Conservation (phyloP, 2,113 vertebrate species). For the Etia nguti region DNA sequence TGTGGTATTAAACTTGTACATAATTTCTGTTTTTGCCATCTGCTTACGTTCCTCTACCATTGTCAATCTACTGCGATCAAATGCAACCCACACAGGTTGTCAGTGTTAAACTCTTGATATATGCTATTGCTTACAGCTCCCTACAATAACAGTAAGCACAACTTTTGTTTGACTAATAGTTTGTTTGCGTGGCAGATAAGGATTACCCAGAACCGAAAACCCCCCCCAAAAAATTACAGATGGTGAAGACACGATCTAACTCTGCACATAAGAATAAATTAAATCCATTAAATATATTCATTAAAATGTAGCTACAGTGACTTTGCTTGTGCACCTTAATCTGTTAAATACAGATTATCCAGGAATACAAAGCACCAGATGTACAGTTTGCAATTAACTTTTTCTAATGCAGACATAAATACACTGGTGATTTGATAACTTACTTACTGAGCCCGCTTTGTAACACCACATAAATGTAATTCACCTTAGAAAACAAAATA, state of each 20-base stretch:
- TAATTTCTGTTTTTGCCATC: not conserved
- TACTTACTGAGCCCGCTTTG: not conserved
- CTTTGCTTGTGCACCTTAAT: not conserved
- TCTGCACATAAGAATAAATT: not conserved
- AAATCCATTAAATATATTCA: not conserved
- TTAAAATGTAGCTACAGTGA: not conserved
- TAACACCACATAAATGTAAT: not conserved
- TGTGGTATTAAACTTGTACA: not conserved
- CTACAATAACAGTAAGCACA: not conserved
- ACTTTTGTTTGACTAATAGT: not conserved
- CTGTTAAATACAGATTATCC: not conserved
- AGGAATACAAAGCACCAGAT: not conserved
- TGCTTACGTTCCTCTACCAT: not conserved
- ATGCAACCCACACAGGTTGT: not conserved
- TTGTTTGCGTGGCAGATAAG: not conserved
- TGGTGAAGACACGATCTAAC: not conserved
- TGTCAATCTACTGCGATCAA: not conserved
- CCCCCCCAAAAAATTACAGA: fast-evolving
- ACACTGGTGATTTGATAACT: not conserved
- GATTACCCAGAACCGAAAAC: not conserved
- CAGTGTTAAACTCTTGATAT: not conserved
- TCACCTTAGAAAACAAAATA: not conserved
- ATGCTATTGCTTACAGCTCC: not conserved
- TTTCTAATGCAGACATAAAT: not conserved
- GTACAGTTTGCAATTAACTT: not conserved